Evolutionary conservation across 2,888 invertebrate genomes (phyloP), one percentile per base, ranked within the genome.

Genomic region (Athalia circularis): DNA sequence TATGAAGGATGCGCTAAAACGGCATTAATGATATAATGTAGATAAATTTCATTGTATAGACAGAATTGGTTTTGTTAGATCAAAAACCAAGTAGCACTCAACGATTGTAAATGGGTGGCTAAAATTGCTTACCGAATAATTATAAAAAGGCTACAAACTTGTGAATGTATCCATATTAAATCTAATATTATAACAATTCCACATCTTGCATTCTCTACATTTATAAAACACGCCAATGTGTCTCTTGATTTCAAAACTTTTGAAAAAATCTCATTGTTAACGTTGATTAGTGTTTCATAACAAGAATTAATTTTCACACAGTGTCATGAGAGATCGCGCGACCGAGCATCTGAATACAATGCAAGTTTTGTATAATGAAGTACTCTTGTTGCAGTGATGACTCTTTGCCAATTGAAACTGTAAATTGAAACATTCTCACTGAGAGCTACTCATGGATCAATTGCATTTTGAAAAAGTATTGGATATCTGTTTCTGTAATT

Each of bases 91-190:
- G 67, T 50, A 13, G 67, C 67, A 13, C 67, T 67, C 67, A 67
- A 50, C 48, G 8, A 67, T 67, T 67, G 50, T 50, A 67, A 13
- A 50, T 47, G 5, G 13, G 29, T 4, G 29, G 54, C n/a, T 68
- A 59, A 61, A 59, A 72, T 47, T n/a, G 13, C 59, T 29, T 45
- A 61, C 15, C 13, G 48, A 72, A 70, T 29, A 70, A 52, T 45
- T 29, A 54, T 57, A 65, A 68, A 68, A 45, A 47, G 72, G 72
- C 59, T 59, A 72, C 59, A 72, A 72, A 72, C 72, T 72, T 15
- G 72, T 72, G 72, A 72, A 72, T 47, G 72, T 72, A 72, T 72
- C 43, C 59, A 43, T 57, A 61, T 48, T 52, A 57, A 45, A 43
- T n/a, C 59, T 11, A n/a, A 72, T 43, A 54, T 65, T 47, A 52